phyloP scores from a whole-genome alignment of 2,888 invertebrate genomes.

The Agrotis clavis region DNA sequence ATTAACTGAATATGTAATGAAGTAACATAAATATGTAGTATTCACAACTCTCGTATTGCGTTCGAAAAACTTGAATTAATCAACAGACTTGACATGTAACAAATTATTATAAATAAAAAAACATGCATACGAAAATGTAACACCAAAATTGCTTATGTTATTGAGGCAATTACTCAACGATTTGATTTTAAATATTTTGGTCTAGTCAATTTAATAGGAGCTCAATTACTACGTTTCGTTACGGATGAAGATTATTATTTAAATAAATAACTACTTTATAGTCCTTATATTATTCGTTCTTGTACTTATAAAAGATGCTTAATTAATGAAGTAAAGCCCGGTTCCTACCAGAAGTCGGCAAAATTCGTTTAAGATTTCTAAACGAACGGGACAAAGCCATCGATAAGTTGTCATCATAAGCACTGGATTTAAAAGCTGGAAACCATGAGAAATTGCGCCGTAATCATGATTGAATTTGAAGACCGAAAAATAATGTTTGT shows the following conservation, averaged over 20 bases:
- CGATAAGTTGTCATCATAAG: no score
- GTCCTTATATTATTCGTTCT: no score
- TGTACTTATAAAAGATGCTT: no score
- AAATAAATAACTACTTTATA: not conserved
- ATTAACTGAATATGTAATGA: slow-evolving; percentile 23
- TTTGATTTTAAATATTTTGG: slow-evolving; percentile 20
- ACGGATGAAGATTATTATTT: not conserved
- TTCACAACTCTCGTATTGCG: not conserved
- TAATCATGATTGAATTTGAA: no score
- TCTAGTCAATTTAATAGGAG: not conserved
- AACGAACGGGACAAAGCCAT: no score
- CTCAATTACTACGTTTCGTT: not conserved
- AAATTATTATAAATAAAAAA: slow-evolving; percentile 42
- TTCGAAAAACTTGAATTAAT: slow-evolving; percentile 49
- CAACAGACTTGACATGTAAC: slow-evolving; percentile 41
- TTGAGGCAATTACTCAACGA: slow-evolving; percentile 39
- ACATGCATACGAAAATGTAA: slow-evolving; percentile 16
- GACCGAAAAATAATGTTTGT: no score
- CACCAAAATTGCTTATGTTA: slow-evolving; percentile 32
- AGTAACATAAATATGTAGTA: slow-evolving; percentile 8
- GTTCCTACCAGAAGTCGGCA: no score
- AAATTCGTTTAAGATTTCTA: no score
- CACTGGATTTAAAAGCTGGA: no score
- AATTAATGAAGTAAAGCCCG: no score
- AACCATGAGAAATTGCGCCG: no score